These are phyloP conservation scores for Bedellia somnulentella DNA, from an alignment of 2,888 invertebrate species.

Conservation along the genomic window DNA sequence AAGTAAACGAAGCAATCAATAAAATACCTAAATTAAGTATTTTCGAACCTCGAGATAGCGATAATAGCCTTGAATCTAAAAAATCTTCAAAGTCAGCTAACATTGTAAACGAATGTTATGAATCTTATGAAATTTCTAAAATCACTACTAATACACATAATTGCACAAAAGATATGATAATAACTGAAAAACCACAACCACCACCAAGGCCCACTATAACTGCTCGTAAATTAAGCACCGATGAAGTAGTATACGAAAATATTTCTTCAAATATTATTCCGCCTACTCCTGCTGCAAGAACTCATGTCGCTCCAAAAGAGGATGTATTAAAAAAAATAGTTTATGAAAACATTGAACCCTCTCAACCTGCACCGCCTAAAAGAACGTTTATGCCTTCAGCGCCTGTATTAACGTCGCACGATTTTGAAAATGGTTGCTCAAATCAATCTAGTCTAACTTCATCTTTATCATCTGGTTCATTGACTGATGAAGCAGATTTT, in stretches of 20 bases:
- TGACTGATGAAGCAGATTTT: constrained; percentile 46
- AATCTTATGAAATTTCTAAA: constrained; percentile 32
- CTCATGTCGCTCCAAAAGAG: constrained; percentile 26
- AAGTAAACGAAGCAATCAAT: constrained; percentile 25
- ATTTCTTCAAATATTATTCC: constrained; percentile 18
- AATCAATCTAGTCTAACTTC: constrained; percentile 35
- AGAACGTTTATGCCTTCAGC: constrained; percentile 18
- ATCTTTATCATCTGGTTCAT: constrained; percentile 39
- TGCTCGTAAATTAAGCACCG: constrained; percentile 13
- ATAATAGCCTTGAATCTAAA: constrained; percentile 19
- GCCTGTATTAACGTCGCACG: not conserved
- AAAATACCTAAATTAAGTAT: constrained; percentile 24
- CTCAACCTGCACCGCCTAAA: constrained; percentile 27
- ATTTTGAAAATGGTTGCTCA: constrained; percentile 3
- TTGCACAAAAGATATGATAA: constrained; percentile 13
- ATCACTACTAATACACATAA: too few relatives aligned
- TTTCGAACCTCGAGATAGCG: constrained; percentile 30
- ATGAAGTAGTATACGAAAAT: constrained; percentile 38
- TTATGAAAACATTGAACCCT: constrained; percentile 33
- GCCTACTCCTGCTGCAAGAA: constrained; percentile 35
- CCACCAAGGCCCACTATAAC: constrained; percentile 26
- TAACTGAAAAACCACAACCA: constrained; percentile 36
- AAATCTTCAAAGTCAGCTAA: constrained; percentile 26
- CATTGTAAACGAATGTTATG: constrained; percentile 45
- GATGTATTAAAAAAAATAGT: constrained; percentile 20